Conservation (phyloP, 1,140 invertebrate species). For the Aethina tumida region DNA sequence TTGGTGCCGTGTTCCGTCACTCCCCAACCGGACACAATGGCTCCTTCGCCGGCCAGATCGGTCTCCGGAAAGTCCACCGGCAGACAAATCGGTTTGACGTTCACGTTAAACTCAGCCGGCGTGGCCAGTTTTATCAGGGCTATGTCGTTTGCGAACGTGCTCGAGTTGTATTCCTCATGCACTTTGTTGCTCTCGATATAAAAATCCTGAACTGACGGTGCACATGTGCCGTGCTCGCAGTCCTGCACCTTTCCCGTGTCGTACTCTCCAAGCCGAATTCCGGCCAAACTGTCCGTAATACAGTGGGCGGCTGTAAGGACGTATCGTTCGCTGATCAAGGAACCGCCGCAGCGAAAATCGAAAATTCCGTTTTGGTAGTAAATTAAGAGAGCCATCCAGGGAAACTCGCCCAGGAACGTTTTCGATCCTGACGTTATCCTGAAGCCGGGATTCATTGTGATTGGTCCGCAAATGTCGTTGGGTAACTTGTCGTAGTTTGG, state of each 20-base stretch:
- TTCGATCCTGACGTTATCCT: constrained; percentile 42
- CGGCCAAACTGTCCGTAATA: constrained; percentile 23
- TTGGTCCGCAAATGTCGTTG: constrained; percentile 33
- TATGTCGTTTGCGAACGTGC: constrained; percentile 39
- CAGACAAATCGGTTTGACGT: constrained; percentile 47
- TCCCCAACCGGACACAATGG: constrained; percentile 28
- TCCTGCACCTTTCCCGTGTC: constrained; percentile 28
- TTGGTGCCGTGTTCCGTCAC: constrained; percentile 25
- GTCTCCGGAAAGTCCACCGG: constrained; percentile 33
- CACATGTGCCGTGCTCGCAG: constrained; percentile 24
- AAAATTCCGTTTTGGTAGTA: too few relatives aligned
- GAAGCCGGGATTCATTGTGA: constrained; percentile 25
- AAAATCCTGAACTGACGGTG: constrained; percentile 27
- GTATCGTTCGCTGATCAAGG: constrained; percentile 43
- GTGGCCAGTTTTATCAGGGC: constrained; percentile 32
- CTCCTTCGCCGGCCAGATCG: constrained; percentile 19
- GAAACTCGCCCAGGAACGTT: constrained; percentile 41
- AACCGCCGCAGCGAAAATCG: constrained; percentile 45
- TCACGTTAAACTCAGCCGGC: constrained; percentile 26
- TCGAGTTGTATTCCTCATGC: constrained; percentile 36
- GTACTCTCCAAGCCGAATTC: constrained; percentile 31
- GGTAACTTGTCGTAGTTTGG: constrained; percentile 19
- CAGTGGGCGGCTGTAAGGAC: constrained; percentile 47
- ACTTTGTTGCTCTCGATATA: constrained; percentile 27
- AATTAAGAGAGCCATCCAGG: constrained; percentile 47